A percentile compares a stretch with the other conserved stretches of the same genome.
These are phyloP conservation scores for Tanypteryx hageni DNA, from an alignment of 2,888 invertebrate genomes.

Conservation along the genomic window DNA sequence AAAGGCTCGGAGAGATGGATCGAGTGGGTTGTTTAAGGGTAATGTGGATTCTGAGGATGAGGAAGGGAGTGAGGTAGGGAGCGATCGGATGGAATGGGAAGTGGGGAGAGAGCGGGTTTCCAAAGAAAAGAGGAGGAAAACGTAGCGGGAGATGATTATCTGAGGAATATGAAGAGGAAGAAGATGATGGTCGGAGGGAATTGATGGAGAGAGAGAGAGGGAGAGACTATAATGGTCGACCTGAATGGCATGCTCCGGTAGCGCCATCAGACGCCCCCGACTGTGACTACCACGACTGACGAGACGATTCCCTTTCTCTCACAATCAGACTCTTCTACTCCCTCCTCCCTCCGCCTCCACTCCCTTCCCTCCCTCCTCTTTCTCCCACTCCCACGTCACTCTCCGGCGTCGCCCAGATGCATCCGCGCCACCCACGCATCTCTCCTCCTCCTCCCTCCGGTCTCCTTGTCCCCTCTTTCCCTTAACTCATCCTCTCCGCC, in stretches of 20 bases:
- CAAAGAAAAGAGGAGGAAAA: neutral
- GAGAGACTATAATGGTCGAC: neutral
- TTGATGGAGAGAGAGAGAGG: neutral
- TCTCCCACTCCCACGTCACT: neutral
- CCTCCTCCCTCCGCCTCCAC: too few relatives aligned
- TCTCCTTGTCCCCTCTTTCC: neutral
- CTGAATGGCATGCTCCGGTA: neutral
- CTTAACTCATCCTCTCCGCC: neutral
- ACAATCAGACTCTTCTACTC: too few relatives aligned
- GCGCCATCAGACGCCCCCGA: neutral
- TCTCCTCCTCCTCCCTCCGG: neutral
- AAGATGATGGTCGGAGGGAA: neutral
- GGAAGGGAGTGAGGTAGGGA: neutral
- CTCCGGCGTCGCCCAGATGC: neutral
- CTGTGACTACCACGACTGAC: neutral
- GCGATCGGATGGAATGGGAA: neutral
- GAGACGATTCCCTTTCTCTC: neutral
- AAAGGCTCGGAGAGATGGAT: too few relatives aligned
- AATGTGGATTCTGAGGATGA: neutral
- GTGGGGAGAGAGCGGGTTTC: neutral
- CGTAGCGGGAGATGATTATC: neutral
- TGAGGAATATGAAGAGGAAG: constrained; percentile 4
- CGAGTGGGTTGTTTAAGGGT: neutral
- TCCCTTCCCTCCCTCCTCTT: too few relatives aligned
- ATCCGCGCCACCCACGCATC: neutral